A percentile compares a stretch with the other conserved stretches of the same genome.
phyloP scores from a whole-genome alignment of 2,888 invertebrate species.

The Micoletzkya japonica region DNA sequence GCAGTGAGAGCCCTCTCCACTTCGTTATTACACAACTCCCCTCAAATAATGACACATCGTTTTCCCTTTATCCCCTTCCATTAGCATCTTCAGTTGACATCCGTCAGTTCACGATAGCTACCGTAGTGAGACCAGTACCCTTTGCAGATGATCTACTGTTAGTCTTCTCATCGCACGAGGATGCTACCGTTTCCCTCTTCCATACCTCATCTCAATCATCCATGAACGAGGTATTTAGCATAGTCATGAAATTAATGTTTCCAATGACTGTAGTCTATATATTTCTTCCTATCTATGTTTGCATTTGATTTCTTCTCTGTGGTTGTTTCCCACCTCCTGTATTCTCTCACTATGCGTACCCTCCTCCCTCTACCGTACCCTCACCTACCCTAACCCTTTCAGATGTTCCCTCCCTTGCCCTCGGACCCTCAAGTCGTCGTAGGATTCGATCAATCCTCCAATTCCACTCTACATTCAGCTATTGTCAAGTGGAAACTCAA shows the following conservation, averaged over 20 bases:
- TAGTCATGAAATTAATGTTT: not conserved
- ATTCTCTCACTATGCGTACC: not conserved
- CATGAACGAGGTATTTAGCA: not conserved
- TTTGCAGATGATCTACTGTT: not conserved
- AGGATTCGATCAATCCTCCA: not conserved
- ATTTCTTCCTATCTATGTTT: not conserved
- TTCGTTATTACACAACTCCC: no score
- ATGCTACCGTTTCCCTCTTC: not conserved
- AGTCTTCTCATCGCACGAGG: not conserved
- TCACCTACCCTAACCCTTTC: not conserved
- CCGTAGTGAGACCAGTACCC: no score
- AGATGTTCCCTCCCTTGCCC: slow-evolving; percentile 4
- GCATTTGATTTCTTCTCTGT: not conserved
- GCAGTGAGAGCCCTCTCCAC: no score
- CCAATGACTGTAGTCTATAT: not conserved
- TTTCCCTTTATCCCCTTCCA: no score
- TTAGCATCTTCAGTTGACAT: no score
- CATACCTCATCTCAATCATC: slow-evolving; percentile 18
- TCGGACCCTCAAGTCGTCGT: not conserved
- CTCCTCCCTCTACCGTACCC: no score
- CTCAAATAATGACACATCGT: no score
- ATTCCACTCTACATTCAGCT: slow-evolving; percentile 1
- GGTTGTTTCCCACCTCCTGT: not conserved
- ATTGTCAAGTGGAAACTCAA: not conserved
- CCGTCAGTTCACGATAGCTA: no score